A percentile compares a stretch with the other conserved stretches of the same genome.
phyloP scores from a whole-genome alignment of 2,888 invertebrate species.

The Sarcophaga variegata region DNA sequence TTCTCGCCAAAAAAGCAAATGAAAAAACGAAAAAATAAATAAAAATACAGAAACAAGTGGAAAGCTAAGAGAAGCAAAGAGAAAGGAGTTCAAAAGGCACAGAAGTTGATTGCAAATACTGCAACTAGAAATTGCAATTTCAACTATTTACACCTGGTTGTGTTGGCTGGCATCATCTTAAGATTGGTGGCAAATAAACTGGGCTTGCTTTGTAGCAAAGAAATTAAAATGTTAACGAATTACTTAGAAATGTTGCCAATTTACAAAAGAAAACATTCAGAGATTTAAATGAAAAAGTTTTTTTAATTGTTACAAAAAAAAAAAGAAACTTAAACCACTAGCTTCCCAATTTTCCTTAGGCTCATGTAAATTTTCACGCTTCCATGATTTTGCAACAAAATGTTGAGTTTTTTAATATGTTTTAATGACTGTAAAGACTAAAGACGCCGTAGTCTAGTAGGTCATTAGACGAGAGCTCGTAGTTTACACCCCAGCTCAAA shows the following conservation, averaged over 20 bases:
- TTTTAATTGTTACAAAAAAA: neutral
- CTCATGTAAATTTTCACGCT: no score
- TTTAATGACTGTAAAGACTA: no score
- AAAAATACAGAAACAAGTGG: conserved; percentile 11
- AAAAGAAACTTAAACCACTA: no score
- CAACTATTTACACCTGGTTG: conserved; percentile 46
- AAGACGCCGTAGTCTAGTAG: no score
- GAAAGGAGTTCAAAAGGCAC: conserved; percentile 7
- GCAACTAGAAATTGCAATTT: conserved; percentile 55
- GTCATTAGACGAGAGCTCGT: no score
- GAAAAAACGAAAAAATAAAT: conserved; percentile 21
- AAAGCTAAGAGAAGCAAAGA: neutral
- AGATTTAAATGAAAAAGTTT: neutral
- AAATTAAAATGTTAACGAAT: conserved; percentile 11
- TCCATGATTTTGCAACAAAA: no score
- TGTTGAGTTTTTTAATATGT: no score
- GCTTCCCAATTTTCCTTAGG: no score
- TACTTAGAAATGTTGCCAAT: conserved; percentile 33
- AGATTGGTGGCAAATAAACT: conserved; percentile 32
- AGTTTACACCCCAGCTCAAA: no score
- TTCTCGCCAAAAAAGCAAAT: neutral
- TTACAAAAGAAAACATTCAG: neutral
- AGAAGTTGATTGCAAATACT: conserved; percentile 46
- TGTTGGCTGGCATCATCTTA: conserved; percentile 7
- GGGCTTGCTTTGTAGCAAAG: neutral